phyloP scores from a whole-genome alignment of 37 sponge, comb jelly and placozoan genomes.

The Halisarca cf. caerulea region DNA sequence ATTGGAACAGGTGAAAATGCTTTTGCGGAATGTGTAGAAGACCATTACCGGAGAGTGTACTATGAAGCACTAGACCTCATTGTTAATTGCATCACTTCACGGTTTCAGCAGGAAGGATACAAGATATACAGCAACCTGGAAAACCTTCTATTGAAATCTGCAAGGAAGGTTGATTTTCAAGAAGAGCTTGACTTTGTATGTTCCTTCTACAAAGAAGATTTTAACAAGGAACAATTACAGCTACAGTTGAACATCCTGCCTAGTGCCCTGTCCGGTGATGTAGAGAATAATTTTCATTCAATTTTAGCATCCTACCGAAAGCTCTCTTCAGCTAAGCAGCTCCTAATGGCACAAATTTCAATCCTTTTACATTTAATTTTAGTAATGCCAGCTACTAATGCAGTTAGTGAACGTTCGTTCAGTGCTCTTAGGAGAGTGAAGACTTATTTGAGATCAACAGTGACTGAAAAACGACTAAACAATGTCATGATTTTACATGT shows the following conservation, averaged over 20 bases:
- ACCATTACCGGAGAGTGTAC: neutral
- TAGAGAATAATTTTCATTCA: no score
- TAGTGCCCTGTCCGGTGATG: no score
- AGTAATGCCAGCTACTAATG: no score
- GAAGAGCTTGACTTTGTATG: constrained; percentile 37
- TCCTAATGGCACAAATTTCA: no score
- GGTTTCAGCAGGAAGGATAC: constrained; percentile 54
- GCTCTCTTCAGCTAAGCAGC: no score
- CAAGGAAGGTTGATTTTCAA: constrained; percentile 3
- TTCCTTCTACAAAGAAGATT: constrained; percentile 45
- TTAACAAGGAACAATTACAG: constrained; percentile 7
- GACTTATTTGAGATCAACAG: no score
- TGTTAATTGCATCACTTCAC: constrained; percentile 17
- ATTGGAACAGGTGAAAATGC: neutral
- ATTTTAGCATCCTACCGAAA: no score
- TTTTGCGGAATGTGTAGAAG: neutral
- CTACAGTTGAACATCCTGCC: constrained; percentile 29
- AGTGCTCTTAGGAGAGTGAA: no score
- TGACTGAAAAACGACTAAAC: no score
- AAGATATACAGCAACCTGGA: constrained; percentile 43
- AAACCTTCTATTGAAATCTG: constrained; percentile 36
- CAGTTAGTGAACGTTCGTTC: no score
- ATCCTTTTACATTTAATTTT: no score
- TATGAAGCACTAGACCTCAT: constrained; percentile 64
- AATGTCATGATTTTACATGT: no score